Conservation (phyloP, 1,140 invertebrate genomes). For the Argopecten irradians region DNA sequence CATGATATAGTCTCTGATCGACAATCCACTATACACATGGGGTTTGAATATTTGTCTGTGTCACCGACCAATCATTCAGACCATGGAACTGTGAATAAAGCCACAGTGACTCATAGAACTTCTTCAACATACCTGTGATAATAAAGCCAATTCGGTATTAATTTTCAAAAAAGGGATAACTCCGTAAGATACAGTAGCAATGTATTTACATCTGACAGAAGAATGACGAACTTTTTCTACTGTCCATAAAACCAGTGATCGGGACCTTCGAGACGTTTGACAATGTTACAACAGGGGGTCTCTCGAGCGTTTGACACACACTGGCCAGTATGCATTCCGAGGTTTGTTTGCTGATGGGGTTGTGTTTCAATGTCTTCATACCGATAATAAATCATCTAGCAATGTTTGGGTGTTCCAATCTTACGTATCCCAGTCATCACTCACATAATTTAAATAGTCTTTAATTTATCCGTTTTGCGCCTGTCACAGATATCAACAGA, state of each 20-base stretch:
- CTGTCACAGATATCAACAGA: slow-evolving; percentile 3
- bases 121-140: not conserved
- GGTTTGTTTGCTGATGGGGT: slow-evolving; percentile 8
- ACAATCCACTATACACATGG: no score
- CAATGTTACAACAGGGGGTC: not conserved
- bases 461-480: slow-evolving; percentile 21
- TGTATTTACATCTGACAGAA: not conserved
- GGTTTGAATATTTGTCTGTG: not conserved
- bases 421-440: not conserved
- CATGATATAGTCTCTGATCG: not conserved
- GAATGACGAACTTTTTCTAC: not conserved
- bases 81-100: not conserved
- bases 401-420: slow-evolving; percentile 9
- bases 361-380: slow-evolving; percentile 18
- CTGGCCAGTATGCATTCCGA: not conserved
- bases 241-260: not conserved
- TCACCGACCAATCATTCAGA: not conserved
- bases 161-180: not conserved
- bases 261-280: not conserved
- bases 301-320: not conserved
- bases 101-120: not conserved
- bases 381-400: slow-evolving; percentile 12
- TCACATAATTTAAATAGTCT: slow-evolving; percentile 23
- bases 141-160: not conserved
- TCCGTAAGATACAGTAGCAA: not conserved